A percentile compares a stretch with the other conserved stretches of the same genome.
phyloP scores from a whole-genome alignment of 2,113 vertebrate species.

The Chaetorhynchus papuensis region DNA sequence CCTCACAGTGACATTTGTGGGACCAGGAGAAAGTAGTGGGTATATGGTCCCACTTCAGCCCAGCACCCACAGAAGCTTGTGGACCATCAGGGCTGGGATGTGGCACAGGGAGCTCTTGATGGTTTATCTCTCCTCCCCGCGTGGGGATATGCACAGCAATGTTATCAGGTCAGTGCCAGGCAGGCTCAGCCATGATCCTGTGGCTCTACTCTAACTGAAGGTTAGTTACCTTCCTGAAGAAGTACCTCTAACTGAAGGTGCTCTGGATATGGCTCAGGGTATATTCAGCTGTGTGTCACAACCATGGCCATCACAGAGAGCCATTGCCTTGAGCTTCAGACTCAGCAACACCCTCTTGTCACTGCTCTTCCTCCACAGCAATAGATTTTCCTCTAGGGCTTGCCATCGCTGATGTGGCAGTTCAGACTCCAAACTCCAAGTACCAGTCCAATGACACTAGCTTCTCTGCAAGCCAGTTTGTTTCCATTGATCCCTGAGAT shows the following conservation, averaged over 20 bases:
- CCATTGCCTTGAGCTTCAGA: neutral
- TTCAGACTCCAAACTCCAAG: neutral
- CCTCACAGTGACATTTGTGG: fast-evolving
- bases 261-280: neutral
- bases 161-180: neutral
- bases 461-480: neutral
- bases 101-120: neutral
- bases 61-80: neutral
- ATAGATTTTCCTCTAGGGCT: neutral
- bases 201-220: fast-evolving
- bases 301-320: neutral
- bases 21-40: neutral
- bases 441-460: neutral
- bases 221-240: too few species aligned
- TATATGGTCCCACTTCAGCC: fast-evolving
- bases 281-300: neutral
- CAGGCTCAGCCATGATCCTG: neutral
- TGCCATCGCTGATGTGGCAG: neutral
- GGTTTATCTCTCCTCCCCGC: neutral
- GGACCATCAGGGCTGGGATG: neutral
- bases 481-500: neutral
- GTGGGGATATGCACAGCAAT: neutral
- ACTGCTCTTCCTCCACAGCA: neutral
- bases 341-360: neutral
- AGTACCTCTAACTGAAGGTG: neutral